Evolutionary conservation across 2,888 invertebrate species (phyloP), one percentile per base, ranked within the genome.

Genomic region (Cephalotes varians): DNA sequence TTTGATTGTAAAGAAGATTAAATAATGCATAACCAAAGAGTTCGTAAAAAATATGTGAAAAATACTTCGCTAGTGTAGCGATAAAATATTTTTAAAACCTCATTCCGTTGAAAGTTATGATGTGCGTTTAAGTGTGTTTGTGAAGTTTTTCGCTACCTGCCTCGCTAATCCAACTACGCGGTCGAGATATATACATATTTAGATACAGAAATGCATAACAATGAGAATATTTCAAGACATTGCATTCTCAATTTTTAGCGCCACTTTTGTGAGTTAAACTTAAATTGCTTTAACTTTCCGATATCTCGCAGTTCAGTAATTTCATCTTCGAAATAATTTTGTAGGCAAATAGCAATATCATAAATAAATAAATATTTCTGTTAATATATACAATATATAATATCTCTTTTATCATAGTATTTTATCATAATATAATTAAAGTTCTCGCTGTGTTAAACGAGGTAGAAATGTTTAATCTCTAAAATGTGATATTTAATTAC

Each of bases 161-260:
- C 80, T 73, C 73, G 88, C 87, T 88, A 88, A 88, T 88, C 86
- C 80, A 49, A 58, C 88, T 81, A 34, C 82, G 25, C 44, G 58
- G 74, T 71, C 62, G 64, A 80, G 69, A 73, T 64, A 82, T 60
- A 81, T 88, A 85, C 86, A 88, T 88, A 88, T 87, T 88, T 88
- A 88, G 88, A 86, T 86, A 88, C 76, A 76, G 85, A 88, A 88
- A 88, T 87, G 88, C 86, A 88, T 85, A 88, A 88, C 88, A 87
- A 88, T 85, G 87, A 87, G 85, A 80, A 84, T 76, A 60, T 74
- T 82, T 82, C 82, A 72, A 87, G 82, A 84, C 82, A 72, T 73
- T 37, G 81, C 74, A 79, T 77, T 72, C 56, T 85, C 84, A 64
- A 47, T 51, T 28, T 73, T 76, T 72, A 65, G 28, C 47, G 71